phyloP scores from a whole-genome alignment of 2,888 invertebrate species.

The Lutraria lutraria region DNA sequence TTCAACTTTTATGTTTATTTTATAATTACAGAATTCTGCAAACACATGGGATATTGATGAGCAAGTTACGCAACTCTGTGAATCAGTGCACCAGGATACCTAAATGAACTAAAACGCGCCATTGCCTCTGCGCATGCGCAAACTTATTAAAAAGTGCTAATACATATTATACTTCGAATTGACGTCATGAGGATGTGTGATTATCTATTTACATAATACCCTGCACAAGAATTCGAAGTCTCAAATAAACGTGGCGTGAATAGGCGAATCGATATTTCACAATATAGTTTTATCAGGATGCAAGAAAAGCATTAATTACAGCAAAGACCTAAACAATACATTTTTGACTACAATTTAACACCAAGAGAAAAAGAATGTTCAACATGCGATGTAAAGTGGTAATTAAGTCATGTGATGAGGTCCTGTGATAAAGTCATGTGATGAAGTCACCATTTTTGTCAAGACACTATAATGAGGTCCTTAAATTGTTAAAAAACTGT shows the following conservation, averaged over 20 bases:
- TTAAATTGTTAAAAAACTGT: too few species aligned
- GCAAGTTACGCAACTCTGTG: not conserved
- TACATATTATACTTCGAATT: not conserved
- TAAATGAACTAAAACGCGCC: not conserved
- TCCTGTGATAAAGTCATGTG: too few species aligned
- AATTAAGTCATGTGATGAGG: too few species aligned
- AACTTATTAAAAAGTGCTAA: not conserved
- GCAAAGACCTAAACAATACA: not conserved
- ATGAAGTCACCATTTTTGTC: too few species aligned
- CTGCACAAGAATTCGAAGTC: not conserved
- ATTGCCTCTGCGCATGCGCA: conserved; percentile 2
- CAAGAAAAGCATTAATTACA: not conserved
- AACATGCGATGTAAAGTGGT: too few species aligned
- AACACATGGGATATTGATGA: conserved; percentile 61
- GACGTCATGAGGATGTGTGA: not conserved
- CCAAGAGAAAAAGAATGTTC: not conserved
- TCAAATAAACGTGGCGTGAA: not conserved
- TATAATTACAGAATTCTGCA: conserved; percentile 61
- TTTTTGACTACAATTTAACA: not conserved
- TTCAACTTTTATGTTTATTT: not conserved
- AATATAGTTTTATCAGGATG: not conserved
- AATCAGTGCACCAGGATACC: not conserved
- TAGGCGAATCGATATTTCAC: not conserved
- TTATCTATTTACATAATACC: not conserved
- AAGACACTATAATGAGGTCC: too few species aligned